Evolutionary conservation across 2,113 vertebrate species (phyloP), one percentile per base, ranked within the genome.

Genomic region (Suricata suricatta): DNA sequence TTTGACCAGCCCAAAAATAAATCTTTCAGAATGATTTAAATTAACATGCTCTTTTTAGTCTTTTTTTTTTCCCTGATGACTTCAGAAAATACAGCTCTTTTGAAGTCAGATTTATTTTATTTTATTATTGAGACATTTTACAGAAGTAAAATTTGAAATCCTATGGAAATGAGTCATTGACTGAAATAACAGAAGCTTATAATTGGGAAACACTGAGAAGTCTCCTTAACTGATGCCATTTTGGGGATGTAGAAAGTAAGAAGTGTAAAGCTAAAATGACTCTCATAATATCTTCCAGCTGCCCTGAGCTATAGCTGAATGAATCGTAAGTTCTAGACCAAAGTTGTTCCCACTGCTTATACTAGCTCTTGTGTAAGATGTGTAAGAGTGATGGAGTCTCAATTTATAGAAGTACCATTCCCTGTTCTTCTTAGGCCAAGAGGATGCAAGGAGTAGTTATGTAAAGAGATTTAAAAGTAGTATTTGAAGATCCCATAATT

Each of bases 41-140:
- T 87, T 69, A 93, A 35, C 14, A 52, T 44, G 13, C 7, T 47
- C 9, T 74, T 93, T 92, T 85, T 4, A 17, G 1, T 50, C 50
- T 0, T 93, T 82, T 93, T 87, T 15, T 91, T 93, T 86, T 12
- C 88, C 2, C 7, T 92, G 79, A 93, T 86, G 11, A 57, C 33
- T 50, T 92, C 33, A 87, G 29, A 19, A 93, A 76, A 50, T 85
- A 29, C 0, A 82, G 7, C 1, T 90, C 5, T 52, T 79, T 79
- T 5, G 31, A 97, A 79, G 27, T 95, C 74, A 89, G 11, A 93
- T 72, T 69, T 79, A 87, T 16, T 89, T 91, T 71, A 68, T 80
- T 79, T 92, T 88, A 50, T 47, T 88, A 19, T 60, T 90, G 84
- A 29, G 27, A 11, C 79, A 89, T 85, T 85, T 88, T 52, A 74